phyloP scores from a whole-genome alignment of 2,113 vertebrate species.

The Alectura lathami region DNA sequence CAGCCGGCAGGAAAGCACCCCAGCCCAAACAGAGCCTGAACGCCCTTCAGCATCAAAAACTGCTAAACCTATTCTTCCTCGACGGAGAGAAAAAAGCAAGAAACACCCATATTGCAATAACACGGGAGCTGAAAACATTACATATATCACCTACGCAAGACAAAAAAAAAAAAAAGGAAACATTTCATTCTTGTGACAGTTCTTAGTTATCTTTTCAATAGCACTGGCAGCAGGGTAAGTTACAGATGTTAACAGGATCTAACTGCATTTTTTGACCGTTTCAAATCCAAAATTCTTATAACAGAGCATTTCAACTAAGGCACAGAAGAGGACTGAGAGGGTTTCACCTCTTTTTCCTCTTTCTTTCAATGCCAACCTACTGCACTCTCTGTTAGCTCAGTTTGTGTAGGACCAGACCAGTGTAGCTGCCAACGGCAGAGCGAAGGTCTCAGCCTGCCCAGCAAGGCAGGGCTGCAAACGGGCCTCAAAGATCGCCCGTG shows the following conservation, averaged over 20 bases:
- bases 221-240: not conserved
- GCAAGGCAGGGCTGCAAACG: not conserved
- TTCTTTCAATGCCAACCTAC: not conserved
- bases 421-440: not conserved
- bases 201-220: not conserved
- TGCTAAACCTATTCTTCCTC: rapidly evolving
- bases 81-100: not conserved
- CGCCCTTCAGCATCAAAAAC: not conserved
- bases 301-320: not conserved
- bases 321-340: not conserved
- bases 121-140: rapidly evolving
- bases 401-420: not conserved
- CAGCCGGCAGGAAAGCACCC: not conserved
- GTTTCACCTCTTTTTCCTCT: not conserved
- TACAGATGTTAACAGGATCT: not conserved
- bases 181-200: not conserved
- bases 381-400: not conserved
- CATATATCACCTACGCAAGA: rapidly evolving
- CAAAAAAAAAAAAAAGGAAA: not conserved
- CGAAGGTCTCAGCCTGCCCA: not conserved
- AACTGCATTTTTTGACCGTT: not conserved
- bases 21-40: rapidly evolving
- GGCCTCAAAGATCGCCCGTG: not conserved
- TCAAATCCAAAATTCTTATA: not conserved
- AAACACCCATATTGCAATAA: rapidly evolving